A percentile compares a stretch with the other conserved stretches of the same genome.
Evolutionary conservation across 35 echinoderm and acorn worm species (phyloP).

Genomic region (Ptychodera flava): DNA sequence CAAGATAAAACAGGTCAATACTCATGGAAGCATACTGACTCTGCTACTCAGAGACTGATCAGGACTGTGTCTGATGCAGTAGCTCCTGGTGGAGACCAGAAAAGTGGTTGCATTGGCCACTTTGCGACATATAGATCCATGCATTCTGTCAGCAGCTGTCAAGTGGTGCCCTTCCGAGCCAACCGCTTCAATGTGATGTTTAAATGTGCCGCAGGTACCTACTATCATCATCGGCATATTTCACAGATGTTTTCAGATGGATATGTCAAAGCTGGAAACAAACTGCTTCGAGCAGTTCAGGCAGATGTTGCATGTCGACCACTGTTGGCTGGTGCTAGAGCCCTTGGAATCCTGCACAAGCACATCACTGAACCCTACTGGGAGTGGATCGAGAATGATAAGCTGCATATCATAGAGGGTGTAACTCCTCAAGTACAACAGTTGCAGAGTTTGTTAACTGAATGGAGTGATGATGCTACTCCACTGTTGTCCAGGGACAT

Average conservation of each 20-base stretch:
- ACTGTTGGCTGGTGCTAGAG: conserved; percentile 20
- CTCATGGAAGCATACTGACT: background rate
- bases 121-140: background rate
- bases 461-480: background rate
- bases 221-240: background rate
- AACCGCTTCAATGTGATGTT: background rate
- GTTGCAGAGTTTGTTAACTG: background rate
- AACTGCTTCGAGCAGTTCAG: conserved; percentile 8
- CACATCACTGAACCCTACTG: conserved; percentile 15
- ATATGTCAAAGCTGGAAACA: conserved; percentile 15
- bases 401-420: conserved; percentile 15
- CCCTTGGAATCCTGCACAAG: conserved; percentile 35
- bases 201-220: background rate
- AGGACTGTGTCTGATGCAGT: background rate
- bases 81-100: background rate
- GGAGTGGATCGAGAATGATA: conserved; percentile 7
- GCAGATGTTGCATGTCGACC: conserved; percentile 10
- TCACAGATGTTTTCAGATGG: background rate
- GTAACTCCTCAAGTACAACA: background rate
- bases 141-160: background rate
- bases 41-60: background rate
- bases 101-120: background rate
- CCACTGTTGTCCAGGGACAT: background rate
- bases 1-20: background rate
- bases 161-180: background rate